phyloP scores from a whole-genome alignment of 35 echinoderm and acorn worm species.

The Holothuria glaberrima region DNA sequence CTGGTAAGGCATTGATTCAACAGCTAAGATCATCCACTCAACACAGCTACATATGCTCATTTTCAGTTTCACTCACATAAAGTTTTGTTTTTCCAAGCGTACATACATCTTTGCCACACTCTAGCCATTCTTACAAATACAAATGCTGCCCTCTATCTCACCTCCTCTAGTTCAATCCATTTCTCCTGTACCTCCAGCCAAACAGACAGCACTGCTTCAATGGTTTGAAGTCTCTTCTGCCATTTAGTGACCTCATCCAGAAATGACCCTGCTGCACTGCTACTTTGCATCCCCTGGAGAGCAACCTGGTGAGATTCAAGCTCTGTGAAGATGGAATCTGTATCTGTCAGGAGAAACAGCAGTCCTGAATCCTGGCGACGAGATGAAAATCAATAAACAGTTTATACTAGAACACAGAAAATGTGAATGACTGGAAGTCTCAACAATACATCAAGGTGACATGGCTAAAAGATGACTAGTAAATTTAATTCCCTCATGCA shows the following conservation, averaged over 20 bases:
- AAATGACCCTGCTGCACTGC: slow-evolving; percentile 97
- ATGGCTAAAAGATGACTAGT: neutral
- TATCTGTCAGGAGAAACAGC: slow-evolving; percentile 84
- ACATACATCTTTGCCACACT: no score
- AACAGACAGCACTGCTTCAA: slow-evolving; percentile 84
- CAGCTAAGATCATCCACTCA: no score
- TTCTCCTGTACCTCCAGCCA: slow-evolving; percentile 99
- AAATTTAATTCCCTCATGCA: no score
- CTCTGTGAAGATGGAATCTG: slow-evolving; percentile 94
- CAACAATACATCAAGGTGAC: neutral
- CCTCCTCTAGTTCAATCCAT: slow-evolving; percentile 99
- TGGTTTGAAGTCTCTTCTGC: slow-evolving; percentile 98
- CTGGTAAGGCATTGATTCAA: no score
- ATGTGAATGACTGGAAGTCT: no score
- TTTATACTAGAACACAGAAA: no score
- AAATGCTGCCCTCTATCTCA: slow-evolving; percentile 20
- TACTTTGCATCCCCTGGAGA: slow-evolving; percentile 95
- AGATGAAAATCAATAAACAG: neutral
- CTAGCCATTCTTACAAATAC: neutral
- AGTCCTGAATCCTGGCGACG: slow-evolving; percentile 76
- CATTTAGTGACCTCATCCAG: slow-evolving; percentile 99
- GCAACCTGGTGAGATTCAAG: slow-evolving; percentile 96
- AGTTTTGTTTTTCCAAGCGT: no score
- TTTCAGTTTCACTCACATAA: no score
- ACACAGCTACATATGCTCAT: no score